These are phyloP conservation scores for Rhagoletis zephyria DNA, from an alignment of 1,140 invertebrate species.

Conservation along the genomic window DNA sequence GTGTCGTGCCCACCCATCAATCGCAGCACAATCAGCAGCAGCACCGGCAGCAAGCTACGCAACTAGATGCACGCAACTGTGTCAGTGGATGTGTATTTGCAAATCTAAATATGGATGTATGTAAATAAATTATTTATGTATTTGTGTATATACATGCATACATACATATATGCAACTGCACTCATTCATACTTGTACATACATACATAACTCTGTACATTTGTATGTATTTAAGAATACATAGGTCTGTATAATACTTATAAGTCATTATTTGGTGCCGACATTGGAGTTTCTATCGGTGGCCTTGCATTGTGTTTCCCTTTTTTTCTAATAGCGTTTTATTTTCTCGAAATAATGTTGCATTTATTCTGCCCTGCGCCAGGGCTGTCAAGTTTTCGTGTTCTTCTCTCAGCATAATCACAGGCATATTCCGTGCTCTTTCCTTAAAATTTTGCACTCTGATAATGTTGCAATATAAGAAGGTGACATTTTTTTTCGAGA, in stretches of 20 bases:
- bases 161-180: background rate
- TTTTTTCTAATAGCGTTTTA: background rate
- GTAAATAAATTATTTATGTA: no score
- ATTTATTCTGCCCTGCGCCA: no score
- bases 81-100: background rate
- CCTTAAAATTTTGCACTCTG: no score
- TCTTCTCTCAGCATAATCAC: background rate
- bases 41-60: background rate
- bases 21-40: background rate
- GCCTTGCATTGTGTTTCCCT: constrained; percentile 11
- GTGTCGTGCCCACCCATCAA: constrained; percentile 34
- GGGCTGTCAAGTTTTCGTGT: no score
- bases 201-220: background rate
- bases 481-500: no score
- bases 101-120: background rate
- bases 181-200: background rate
- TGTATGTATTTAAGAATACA: background rate
- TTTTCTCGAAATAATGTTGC: no score
- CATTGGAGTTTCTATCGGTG: background rate
- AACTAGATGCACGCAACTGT: background rate
- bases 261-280: background rate
- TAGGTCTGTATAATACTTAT: background rate
- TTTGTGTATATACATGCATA: background rate
- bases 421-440: background rate
- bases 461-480: no score